Base-by-base conservation (phyloP, 2,888 invertebrate genomes). In the Carterocephalus palaemon region DNA sequence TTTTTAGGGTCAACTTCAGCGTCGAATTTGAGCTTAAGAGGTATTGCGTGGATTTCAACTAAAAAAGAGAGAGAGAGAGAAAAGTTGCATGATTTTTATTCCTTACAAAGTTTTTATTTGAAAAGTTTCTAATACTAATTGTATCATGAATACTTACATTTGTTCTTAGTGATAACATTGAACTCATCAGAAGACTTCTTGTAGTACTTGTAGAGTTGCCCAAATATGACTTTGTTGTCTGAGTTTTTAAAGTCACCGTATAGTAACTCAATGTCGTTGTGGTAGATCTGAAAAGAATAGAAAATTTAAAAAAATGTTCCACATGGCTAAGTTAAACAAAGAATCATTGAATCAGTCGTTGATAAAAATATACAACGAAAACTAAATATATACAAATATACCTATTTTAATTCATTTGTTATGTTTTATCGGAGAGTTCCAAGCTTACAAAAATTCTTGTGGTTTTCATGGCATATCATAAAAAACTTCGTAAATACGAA, bases 191-290 rank as follows among this genome's bases (percentile, higher is more conserved):
- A 54, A 0, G 69, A 63, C 24, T 73, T 69, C 28, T 62, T 64
- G 54, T 78, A 69, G 49, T 76, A 75, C 46, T 86, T 87, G 22
- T 77, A 59, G 28, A 76, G 66, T 48, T 88, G 86, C 33, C 67
- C 70, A 2, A 91, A 39, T 0, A 87, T 84, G 1, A 92, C 57
- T 8, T 88, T 85, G 52, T 90, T 89, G 13, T 75, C 75, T 24
- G 88, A 75, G 20, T 89, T 89, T 6, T 87, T 82, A 5, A 90
- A 77, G 56, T 93, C 92, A 0, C 81, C 72, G 60, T 92, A 92
- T 12, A 88, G 71, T 5, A 93, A 57, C 23, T 89, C 79, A 2
- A 91, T 55, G 32, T 88, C 88, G 52, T 89, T 88, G 56, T 72
- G 83, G 37, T 62, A 49, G 2, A 55, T 34, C 82, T 84, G 45